A percentile compares a stretch with the other conserved stretches of the same genome.
phyloP scores from a whole-genome alignment of 2,113 vertebrate species.

The Hyperoodon ampullatus region DNA sequence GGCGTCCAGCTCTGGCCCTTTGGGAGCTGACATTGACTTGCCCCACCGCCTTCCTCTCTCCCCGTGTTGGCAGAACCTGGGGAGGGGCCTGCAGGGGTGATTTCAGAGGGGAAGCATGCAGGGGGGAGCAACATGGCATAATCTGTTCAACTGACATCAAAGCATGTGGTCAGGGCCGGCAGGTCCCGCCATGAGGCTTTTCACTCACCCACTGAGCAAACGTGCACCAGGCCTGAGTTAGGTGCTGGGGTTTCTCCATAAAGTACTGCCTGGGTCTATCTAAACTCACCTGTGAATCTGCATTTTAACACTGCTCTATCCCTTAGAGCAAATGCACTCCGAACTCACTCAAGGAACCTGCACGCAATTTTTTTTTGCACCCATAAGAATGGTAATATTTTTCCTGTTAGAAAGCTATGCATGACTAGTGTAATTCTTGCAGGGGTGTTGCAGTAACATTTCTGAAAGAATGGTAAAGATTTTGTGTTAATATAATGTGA shows the following conservation, averaged over 20 bases:
- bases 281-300: not conserved
- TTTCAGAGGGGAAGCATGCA: too few relatives aligned
- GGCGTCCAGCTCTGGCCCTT: not conserved
- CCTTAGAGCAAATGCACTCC: accelerated
- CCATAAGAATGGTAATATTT: accelerated
- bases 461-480: not conserved
- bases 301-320: accelerated
- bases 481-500: too few relatives aligned
- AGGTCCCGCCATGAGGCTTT: accelerated
- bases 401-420: not conserved
- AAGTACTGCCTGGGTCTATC: accelerated
- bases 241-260: accelerated
- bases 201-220: not conserved
- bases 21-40: too few relatives aligned
- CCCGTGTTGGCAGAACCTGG: not conserved
- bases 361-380: accelerated
- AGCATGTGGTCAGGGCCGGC: not conserved
- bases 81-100: accelerated
- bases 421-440: accelerated
- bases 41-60: not conserved
- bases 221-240: accelerated
- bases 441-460: accelerated
- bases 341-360: accelerated
- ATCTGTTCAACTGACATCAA: too few relatives aligned
- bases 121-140: accelerated